Evolutionary conservation across 64 coral and sea anemone species (phyloP), one percentile per base, ranked within the genome.

Genomic region (Dendrophyllia cribrosa): DNA sequence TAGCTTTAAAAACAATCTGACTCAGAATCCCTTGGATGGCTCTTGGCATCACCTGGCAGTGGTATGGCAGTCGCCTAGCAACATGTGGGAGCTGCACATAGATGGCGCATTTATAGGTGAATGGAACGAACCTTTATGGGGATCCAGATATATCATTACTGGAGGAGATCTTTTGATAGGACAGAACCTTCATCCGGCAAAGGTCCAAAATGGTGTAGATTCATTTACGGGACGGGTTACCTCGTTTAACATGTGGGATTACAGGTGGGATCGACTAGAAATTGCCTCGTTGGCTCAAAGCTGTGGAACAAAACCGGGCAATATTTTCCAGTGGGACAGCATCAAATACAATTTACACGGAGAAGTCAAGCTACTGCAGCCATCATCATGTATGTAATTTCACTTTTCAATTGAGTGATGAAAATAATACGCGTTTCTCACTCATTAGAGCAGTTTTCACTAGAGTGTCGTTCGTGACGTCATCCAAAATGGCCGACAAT

Each of bases 201-300:
- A 70, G 53, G 53, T 7, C 53, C 0, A 12, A 4, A 9, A 8
- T 34, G 8, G 20, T 26, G 23, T n/a, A 70, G 67, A 25, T 12
- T 70, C 67, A 34, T 70, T 70, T 70, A 47, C 10, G 8, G 87
- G 87, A 50, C 74, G 56, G 45, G 21, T 89, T 34, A 63, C 87
- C 75, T 44, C 53, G 26, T 89, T 89, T 66, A 89, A 89, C 62
- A 89, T 89, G 72, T 77, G 71, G 72, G 24, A 89, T 69, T 59
- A 24, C 14, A 47, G 51, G 15, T 56, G 77, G 53, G 23, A 26
- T 7, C 8, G 66, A 1, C 45, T 61, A 3, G 55, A 72, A 7
- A 47, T 67, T 51, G 24, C 25, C 8, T 9, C 46, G 15, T 69
- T 89, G 34, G 52, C 74, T 14, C n/a, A 66, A 45, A 43, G 26